Evolutionary conservation across 2,888 invertebrate genomes (phyloP).

Genomic region (Cylloceria caligata): DNA sequence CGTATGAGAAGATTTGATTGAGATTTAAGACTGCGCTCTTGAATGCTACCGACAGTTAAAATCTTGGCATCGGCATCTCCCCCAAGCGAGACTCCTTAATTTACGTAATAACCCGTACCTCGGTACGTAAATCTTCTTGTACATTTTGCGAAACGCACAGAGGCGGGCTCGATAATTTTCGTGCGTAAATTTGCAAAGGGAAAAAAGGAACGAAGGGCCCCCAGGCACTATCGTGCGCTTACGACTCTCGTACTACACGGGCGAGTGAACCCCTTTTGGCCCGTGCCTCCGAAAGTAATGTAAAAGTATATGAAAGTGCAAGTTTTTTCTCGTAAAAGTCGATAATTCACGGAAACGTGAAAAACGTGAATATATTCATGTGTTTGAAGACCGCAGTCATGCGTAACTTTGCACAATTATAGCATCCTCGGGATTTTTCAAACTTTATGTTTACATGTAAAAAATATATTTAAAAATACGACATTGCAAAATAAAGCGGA

Average conservation of each 20-base stretch:
- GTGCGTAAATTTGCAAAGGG: conserved; percentile 18
- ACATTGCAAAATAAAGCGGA: background rate
- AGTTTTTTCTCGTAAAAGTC: background rate
- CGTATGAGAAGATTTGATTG: too few species aligned
- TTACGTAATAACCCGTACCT: conserved; percentile 20
- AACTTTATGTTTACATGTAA: background rate
- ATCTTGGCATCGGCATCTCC: conserved; percentile 7
- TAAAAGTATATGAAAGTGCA: background rate
- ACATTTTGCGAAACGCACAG: conserved; percentile 23
- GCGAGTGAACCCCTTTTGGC: conserved; percentile 19
- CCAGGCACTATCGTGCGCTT: background rate
- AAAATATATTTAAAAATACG: background rate
- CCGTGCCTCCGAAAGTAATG: conserved; percentile 11
- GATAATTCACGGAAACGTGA: background rate
- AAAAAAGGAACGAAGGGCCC: conserved; percentile 16
- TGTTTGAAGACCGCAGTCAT: background rate
- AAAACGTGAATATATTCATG: background rate
- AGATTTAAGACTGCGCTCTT: background rate
- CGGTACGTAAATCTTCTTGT: conserved; percentile 15
- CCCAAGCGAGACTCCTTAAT: conserved; percentile 20
- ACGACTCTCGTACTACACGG: conserved; percentile 1
- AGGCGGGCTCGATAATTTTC: conserved; percentile 22
- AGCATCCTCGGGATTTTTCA: background rate
- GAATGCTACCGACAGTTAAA: conserved; percentile 16
- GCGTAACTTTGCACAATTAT: background rate